Base-by-base conservation (phyloP, 2,797 vertebrate species). In the Bovichtus variegatus region DNA sequence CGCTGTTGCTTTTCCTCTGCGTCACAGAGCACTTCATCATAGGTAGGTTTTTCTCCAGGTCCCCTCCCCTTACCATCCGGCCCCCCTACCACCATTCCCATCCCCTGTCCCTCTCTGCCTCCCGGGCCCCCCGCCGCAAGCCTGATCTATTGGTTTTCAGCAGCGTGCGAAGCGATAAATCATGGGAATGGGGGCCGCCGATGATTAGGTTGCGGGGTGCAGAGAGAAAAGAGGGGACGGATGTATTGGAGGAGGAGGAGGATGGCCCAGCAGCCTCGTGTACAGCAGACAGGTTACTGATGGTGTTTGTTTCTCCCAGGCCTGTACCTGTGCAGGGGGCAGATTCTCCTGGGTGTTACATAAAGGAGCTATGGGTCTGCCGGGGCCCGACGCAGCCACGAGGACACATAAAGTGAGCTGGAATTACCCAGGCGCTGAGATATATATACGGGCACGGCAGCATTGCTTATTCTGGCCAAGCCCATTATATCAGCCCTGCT, bases 61-160 rank as follows among this genome's bases (percentile, higher is more conserved):
- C 92, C 94, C 84, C 76, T 63, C 64, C 81, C 80, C 92, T 76
- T 66, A 89, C 92, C 79, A 75, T 87, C 81, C 93, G 74, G 89
- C 90, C 88, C 55, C 71, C 62, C 59, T 64, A 46, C 59, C 70
- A 38, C 92, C 92, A 78, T 85, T 90, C 92, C 94, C 92, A 94
- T 90, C 87, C 80, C 91, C 87, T 92, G 94, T 88, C 80, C 74
- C 94, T 82, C 77, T 67, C 73, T 78, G 67, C 81, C 91, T 91
- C 92, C 88, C 80, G 89, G 94, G 95, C 89, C 91, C 93, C 94
- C 94, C 85, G 90, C 93, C 59, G 95, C 92, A 95, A 85, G 71
- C 92, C 95, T 99, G 97, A 98, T 98, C 97, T 97, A 97, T 98
- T 95, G 94, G 94, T 95, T 96, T 95, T 92, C 95, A 83, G 91